Evolutionary conservation across 2,113 vertebrate genomes (phyloP).

Genomic region (Cebus imitator): DNA sequence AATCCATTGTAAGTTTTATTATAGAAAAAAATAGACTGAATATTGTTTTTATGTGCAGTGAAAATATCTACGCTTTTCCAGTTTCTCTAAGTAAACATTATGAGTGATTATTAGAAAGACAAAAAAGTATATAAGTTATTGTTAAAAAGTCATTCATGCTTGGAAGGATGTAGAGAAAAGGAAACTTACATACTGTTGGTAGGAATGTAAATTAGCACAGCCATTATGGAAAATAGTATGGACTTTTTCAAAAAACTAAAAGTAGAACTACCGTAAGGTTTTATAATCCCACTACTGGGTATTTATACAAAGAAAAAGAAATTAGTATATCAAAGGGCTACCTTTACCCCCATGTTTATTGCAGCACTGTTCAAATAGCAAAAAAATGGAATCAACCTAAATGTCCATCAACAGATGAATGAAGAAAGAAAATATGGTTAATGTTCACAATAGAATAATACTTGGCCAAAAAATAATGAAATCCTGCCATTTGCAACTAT

Average conservation of each 20-base stretch:
- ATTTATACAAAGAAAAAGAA: not conserved
- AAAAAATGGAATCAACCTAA: not conserved
- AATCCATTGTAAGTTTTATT: not conserved
- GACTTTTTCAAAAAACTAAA: not conserved
- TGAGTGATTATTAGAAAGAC: not conserved
- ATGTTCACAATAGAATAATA: not conserved
- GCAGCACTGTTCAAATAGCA: not conserved
- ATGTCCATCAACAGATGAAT: not conserved
- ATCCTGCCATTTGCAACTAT: not conserved
- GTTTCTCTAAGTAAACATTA: not conserved
- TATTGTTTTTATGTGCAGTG: not conserved
- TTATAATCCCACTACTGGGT: not conserved
- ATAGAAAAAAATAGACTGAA: not conserved
- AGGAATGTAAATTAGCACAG: not conserved
- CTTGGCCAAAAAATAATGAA: not conserved
- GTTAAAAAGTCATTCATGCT: not conserved
- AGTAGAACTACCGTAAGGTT: not conserved
- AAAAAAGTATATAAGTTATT: not conserved
- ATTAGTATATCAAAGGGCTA: not conserved
- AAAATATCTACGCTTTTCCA: not conserved
- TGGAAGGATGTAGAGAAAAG: not conserved
- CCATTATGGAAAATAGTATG: not conserved
- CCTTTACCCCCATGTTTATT: not conserved
- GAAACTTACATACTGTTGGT: not conserved
- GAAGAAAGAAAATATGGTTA: not conserved